Evolutionary conservation across 2,888 invertebrate genomes (phyloP).

Genomic region (Nemurella pictetii): DNA sequence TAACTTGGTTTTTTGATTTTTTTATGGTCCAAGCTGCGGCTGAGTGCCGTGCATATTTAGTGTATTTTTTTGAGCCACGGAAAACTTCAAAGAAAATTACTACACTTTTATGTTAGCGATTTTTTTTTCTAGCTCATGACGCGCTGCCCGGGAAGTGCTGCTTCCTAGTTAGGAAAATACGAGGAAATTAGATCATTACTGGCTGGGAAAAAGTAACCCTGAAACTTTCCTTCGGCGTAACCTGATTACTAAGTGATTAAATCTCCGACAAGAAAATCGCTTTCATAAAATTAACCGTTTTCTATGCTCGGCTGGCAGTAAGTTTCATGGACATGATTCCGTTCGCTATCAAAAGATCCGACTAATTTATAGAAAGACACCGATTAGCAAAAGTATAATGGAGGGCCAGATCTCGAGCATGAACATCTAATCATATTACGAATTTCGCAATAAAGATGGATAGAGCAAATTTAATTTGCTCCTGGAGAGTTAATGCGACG

Average conservation of each 20-base stretch:
- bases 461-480: background rate
- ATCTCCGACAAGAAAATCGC: background rate
- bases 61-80: background rate
- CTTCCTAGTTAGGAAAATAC: background rate
- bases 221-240: background rate
- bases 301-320: too few relatives aligned
- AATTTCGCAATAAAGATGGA: background rate
- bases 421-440: background rate
- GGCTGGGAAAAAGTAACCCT: background rate
- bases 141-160: background rate
- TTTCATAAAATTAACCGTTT: background rate
- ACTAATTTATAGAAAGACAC: background rate
- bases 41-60: background rate
- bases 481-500: background rate
- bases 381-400: background rate
- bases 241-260: background rate
- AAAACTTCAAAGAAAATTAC: background rate
- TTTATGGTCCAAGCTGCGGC: background rate
- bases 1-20: background rate
- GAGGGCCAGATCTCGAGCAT: background rate
- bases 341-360: background rate
- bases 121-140: background rate
- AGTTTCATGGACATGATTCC: background rate
- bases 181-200: background rate
- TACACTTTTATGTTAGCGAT: background rate